Conservation (phyloP, 2,888 invertebrate genomes). For the Eulithis testata region DNA sequence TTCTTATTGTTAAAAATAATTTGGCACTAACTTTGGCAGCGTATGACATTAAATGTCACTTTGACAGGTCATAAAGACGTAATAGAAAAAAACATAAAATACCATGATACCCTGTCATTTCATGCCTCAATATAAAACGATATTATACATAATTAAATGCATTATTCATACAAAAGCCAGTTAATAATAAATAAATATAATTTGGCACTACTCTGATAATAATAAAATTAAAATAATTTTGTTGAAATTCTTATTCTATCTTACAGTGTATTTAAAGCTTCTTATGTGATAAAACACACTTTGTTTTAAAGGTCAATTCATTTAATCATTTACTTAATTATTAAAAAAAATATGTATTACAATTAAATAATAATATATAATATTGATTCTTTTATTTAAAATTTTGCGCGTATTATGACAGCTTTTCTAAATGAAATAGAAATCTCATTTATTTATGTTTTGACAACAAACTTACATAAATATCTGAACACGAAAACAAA, state of each 20-base stretch:
- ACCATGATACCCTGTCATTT: slow-evolving; percentile 79
- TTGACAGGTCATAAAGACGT: background rate
- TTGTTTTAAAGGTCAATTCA: slow-evolving; percentile 47
- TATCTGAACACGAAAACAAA: too few species aligned
- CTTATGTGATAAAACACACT: slow-evolving; percentile 62
- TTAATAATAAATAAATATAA: slow-evolving; percentile 41
- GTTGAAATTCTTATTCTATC: slow-evolving; percentile 52
- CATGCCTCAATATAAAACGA: slow-evolving; percentile 65
- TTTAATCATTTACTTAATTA: slow-evolving; percentile 30
- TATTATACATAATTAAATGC: slow-evolving; percentile 56
- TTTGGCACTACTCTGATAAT: slow-evolving; percentile 70
- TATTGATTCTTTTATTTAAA: too few species aligned
- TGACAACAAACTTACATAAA: too few species aligned
- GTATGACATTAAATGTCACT: too few species aligned
- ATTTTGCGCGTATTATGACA: too few species aligned
- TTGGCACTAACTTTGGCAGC: too few species aligned
- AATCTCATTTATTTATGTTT: too few species aligned
- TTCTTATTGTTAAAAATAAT: too few species aligned
- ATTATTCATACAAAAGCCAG: slow-evolving; percentile 49
- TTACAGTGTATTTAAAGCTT: slow-evolving; percentile 83
- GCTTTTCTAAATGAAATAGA: too few species aligned
- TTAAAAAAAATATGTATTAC: too few species aligned
- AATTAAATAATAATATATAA: too few species aligned
- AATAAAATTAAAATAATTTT: slow-evolving; percentile 47
- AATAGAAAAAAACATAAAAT: slow-evolving; percentile 44